Base-by-base conservation (phyloP, 2,888 invertebrate species). In the Idaea aversata region DNA sequence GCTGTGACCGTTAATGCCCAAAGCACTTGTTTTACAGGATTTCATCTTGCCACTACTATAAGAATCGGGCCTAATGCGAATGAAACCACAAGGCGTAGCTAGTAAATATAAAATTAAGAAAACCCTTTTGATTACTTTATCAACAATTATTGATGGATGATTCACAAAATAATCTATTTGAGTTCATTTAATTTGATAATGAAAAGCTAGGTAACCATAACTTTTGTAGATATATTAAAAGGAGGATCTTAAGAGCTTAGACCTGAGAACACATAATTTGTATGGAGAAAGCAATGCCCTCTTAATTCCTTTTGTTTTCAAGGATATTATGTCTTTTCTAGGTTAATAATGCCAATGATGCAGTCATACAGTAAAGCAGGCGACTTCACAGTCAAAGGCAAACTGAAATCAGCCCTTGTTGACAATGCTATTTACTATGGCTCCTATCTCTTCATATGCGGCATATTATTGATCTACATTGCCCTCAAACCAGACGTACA, bases 351-450 rank as follows among this genome's bases (percentile, higher is more conserved):
- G 93, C 99, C 99, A 3, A 94, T 99, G 92, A 99, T 99, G 99
- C 99, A 99, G 84, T 99, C 99, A 0, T 99, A 99, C 86, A 97
- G 98, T 67, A 98, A 98, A 91, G 99, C 99, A 1, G 99, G 99
- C 3, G 99, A 99, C 85, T 99, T 99, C 85, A 98, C 97, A 0
- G 95, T 98, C 0, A 96, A 96, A 82, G 98, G 99, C 47, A 99
- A 99, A 91, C 88, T 99, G 4, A 98, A 97, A 84, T 97, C 99
- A 0, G 98, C 99, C 0, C 86, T 99, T 61, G 97, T 99, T 61
- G 99, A 99, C 85, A 99, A 99, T 89, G 98, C 98, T 3, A 98
- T 99, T 72, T 99, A 99, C 90, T 99, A 99, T 82, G 99, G 99
- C 34, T 98, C 98, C 59, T 99, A 99, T 86, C 92, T 99, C 58